Evolutionary conservation across 2,797 vertebrate species (phyloP).

Genomic region (Acestrorhynchus altus): DNA sequence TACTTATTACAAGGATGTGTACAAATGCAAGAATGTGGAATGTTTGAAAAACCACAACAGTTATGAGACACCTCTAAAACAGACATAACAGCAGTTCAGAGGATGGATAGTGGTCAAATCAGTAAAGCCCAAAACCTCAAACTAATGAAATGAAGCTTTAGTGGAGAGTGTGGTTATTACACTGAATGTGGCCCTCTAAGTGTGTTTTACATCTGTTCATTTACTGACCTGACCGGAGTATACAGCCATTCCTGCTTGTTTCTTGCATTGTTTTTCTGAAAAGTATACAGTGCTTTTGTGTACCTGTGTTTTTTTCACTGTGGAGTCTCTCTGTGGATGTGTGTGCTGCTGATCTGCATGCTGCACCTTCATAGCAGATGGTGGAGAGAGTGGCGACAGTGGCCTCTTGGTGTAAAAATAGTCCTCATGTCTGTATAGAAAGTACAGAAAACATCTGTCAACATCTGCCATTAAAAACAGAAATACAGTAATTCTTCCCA

Average conservation of each 20-base stretch:
- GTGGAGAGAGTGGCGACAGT: slow-evolving; percentile 84
- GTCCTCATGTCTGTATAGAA: slow-evolving; percentile 71
- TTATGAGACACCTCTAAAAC: not conserved
- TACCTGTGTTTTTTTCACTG: slow-evolving; percentile 71
- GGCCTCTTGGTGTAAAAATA: slow-evolving; percentile 89
- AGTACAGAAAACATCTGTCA: slow-evolving; percentile 13
- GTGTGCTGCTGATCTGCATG: slow-evolving; percentile 78
- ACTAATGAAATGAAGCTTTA: not conserved
- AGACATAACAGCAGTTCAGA: not conserved
- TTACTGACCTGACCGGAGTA: not conserved
- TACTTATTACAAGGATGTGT: not conserved
- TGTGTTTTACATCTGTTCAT: not conserved
- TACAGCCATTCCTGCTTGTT: not conserved
- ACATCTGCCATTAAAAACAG: not conserved
- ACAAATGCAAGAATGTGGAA: not conserved
- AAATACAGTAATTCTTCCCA: not conserved
- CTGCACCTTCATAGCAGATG: slow-evolving; percentile 81
- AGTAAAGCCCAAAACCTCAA: not conserved
- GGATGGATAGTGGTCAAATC: not conserved
- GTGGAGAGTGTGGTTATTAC: slow-evolving; percentile 4
- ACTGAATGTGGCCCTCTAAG: not conserved
- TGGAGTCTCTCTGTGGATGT: slow-evolving; percentile 79
- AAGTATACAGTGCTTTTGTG: not conserved
- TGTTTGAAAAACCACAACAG: not conserved
- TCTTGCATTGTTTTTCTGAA: not conserved